Percentiles rank a stretch among this genome's conserved stretches.
Conservation (phyloP, 2,797 vertebrate genomes). For the Muscicapa striata region DNA sequence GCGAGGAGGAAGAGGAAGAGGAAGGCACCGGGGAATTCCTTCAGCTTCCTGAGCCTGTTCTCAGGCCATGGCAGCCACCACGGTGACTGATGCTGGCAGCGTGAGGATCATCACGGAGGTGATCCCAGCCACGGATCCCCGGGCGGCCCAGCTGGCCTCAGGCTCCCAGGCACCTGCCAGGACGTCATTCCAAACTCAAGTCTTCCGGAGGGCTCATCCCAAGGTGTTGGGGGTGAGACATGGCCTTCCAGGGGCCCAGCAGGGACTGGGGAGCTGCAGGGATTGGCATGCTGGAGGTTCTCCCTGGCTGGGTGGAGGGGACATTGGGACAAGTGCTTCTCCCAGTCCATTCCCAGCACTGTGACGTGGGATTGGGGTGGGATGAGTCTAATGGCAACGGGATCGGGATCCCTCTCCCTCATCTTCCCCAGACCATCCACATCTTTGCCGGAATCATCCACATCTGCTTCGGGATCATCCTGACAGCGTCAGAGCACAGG, state of each 20-base stretch:
- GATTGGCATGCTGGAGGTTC: neutral
- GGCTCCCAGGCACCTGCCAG: rapidly evolving
- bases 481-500: neutral
- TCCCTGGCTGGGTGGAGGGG: neutral
- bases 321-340: rapidly evolving
- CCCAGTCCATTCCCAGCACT: rapidly evolving
- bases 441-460: constrained; percentile 29
- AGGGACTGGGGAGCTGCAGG: neutral
- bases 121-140: neutral
- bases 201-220: constrained; percentile 31
- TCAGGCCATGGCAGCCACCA: constrained; percentile 14
- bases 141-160: neutral
- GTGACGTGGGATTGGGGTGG: neutral
- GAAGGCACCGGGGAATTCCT: neutral
- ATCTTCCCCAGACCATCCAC: constrained; percentile 39
- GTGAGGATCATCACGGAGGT: constrained; percentile 60
- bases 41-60: rapidly evolving
- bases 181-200: neutral
- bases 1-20: neutral
- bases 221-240: constrained; percentile 60
- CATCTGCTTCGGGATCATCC: constrained; percentile 28
- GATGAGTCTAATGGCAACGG: rapidly evolving
- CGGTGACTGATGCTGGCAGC: neutral
- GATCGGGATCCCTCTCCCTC: neutral
- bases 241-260: rapidly evolving